phyloP scores from a whole-genome alignment of 2,797 vertebrate species.

The Phrynocephalus forsythii region DNA sequence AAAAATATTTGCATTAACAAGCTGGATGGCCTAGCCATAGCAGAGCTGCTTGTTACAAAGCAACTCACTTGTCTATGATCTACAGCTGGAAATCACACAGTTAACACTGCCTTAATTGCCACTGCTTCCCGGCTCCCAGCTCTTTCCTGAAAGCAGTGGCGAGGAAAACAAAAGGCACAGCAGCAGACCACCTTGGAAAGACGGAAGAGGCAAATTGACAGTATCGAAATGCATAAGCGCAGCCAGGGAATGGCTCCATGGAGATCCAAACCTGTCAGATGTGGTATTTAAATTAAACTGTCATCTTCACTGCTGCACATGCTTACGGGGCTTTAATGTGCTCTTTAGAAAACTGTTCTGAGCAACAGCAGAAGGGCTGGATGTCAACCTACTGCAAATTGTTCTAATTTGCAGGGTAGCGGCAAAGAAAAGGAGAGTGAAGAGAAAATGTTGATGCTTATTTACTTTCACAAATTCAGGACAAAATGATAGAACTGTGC shows the following conservation, averaged over 20 bases:
- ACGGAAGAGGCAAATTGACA: constrained; percentile 1
- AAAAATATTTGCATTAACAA: not conserved
- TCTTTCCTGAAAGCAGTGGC: not conserved
- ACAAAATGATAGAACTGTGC: not conserved
- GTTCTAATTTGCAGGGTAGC: constrained; percentile 20
- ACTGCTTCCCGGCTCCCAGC: constrained; percentile 19
- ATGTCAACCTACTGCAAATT: constrained; percentile 11
- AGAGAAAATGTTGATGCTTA: not conserved
- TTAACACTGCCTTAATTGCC: constrained; percentile 17
- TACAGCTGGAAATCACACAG: constrained; percentile 5
- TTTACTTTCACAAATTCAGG: not conserved
- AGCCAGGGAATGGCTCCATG: constrained; percentile 22
- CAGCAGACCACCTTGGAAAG: constrained; percentile 17
- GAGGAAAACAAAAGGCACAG: constrained; percentile 20
- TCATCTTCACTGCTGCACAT: constrained; percentile 38
- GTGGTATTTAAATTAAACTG: constrained; percentile 55
- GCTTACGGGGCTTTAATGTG: constrained; percentile 27
- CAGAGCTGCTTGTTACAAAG: constrained; percentile 30
- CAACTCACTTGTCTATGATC: constrained; percentile 24
- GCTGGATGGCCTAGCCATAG: constrained; percentile 5
- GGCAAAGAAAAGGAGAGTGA: not conserved
- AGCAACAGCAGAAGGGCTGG: constrained; percentile 10
- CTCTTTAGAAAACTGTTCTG: constrained; percentile 26
- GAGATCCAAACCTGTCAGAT: constrained; percentile 25
- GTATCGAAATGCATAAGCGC: not conserved